These are phyloP conservation scores for Bombus vancouverensis DNA, from an alignment of 1,140 invertebrate species.

Conservation along the genomic window DNA sequence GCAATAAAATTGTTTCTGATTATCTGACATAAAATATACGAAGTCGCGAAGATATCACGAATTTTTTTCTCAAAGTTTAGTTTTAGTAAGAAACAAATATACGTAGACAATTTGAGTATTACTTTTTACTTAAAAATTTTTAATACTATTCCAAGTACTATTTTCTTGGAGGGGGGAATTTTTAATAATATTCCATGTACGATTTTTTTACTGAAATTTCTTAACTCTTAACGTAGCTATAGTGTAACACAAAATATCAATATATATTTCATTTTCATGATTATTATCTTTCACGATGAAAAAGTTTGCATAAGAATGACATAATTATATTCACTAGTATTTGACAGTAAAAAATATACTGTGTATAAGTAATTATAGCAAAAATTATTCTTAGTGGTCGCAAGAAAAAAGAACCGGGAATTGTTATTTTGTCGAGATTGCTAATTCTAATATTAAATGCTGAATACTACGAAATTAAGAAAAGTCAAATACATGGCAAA, in stretches of 20 bases:
- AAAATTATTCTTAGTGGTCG: background rate
- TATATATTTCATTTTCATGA: too few relatives aligned
- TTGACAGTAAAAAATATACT: too few relatives aligned
- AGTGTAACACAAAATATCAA: background rate
- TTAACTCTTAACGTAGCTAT: background rate
- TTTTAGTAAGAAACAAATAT: background rate
- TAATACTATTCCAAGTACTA: too few relatives aligned
- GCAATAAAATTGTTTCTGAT: background rate
- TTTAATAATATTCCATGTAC: too few relatives aligned
- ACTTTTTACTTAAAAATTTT: too few relatives aligned
- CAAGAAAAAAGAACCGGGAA: too few relatives aligned
- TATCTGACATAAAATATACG: background rate
- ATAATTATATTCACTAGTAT: background rate
- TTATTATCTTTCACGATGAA: background rate
- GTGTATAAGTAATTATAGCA: background rate
- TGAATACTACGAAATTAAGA: too few relatives aligned
- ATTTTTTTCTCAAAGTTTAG: background rate
- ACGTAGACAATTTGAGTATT: background rate
- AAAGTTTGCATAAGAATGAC: background rate
- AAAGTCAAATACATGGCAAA: too few relatives aligned
- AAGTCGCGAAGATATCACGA: background rate
- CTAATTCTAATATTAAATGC: too few relatives aligned
- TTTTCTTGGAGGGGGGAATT: too few relatives aligned
- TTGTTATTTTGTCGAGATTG: too few relatives aligned
- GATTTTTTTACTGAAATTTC: background rate